Evolutionary conservation across 1,140 invertebrate species (phyloP), one percentile per base, ranked within the genome.

Genomic region (Drosophila repleta): DNA sequence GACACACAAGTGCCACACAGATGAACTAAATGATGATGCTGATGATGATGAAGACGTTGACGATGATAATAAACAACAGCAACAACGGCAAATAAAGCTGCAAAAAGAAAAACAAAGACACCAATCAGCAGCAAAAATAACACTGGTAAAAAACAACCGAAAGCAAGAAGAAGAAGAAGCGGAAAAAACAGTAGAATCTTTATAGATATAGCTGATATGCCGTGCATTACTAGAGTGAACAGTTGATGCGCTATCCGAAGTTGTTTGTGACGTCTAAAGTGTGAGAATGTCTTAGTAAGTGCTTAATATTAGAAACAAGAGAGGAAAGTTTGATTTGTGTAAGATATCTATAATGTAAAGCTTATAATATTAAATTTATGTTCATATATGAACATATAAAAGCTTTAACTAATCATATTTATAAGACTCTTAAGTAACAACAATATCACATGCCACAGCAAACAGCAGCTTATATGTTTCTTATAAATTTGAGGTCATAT

Each of bases 81-180:
- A 43, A 15, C 48, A 70, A 67, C 46, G 51, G 26, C 46, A 66
- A 51, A 64, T 66, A 66, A 67, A 74, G 76, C 79, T 17, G 67
- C 72, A 79, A 72, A 70, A 63, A 72, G 73, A 63, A 66, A 79
- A 62, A 82, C 67, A 89, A 82, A 76, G 84, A 61, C 76, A 79
- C 61, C 84, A 89, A 87, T 88, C 83, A 87, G 83, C 66, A 75
- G 61, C 72, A 75, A 76, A 75, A 87, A 82, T 72, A 74, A 61
- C 63, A 57, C 43, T 53, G 81, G 51, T 32, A 56, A 55, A 46
- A 60, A 60, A 51, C 35, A 43, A 56, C 32, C 57, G 60, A 71
- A 62, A 24, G 15, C 6, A 29, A 0, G 5, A 68, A 15, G 37
- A 51, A 53, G 39, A 17, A 43, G 11, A 5, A 43, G 39, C 13